phyloP scores from a whole-genome alignment of 1,140 invertebrate species.

The Cyclina sinensis region DNA sequence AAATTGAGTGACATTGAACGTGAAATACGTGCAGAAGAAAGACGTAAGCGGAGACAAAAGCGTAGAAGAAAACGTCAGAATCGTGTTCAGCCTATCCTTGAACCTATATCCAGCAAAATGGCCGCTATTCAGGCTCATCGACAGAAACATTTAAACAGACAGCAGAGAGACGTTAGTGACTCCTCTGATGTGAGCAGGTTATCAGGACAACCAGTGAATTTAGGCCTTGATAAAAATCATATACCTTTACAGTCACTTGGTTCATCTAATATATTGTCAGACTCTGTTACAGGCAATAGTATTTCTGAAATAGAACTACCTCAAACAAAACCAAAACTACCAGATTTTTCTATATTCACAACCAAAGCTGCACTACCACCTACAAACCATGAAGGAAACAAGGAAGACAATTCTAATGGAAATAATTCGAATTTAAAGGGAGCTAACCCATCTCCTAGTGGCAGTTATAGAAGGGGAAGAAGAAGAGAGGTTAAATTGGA shows the following conservation, averaged over 20 bases:
- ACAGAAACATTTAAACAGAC: slow-evolving; percentile 2
- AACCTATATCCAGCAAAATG: slow-evolving; percentile 62
- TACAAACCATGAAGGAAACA: neutral
- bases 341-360: slow-evolving; percentile 63
- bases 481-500: slow-evolving; percentile 62
- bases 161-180: slow-evolving; percentile 1
- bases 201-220: neutral
- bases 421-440: slow-evolving; percentile 57
- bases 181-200: slow-evolving; percentile 46
- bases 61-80: slow-evolving; percentile 45
- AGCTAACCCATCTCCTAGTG: slow-evolving; percentile 63
- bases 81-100: slow-evolving; percentile 55
- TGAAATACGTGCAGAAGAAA: slow-evolving; percentile 60
- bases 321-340: slow-evolving; percentile 23
- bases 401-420: slow-evolving; percentile 46
- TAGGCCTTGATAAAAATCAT: neutral
- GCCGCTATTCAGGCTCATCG: slow-evolving; percentile 38
- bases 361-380: slow-evolving; percentile 30
- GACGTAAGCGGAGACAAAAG: slow-evolving; percentile 40
- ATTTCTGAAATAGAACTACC: slow-evolving; percentile 60
- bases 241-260: slow-evolving; percentile 25
- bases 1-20: slow-evolving; percentile 64
- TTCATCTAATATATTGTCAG: slow-evolving; percentile 62
- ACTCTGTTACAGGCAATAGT: slow-evolving; percentile 53
- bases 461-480: slow-evolving; percentile 59